A percentile compares a stretch with the other conserved stretches of the same genome.
Evolutionary conservation across 2,797 vertebrate genomes (phyloP).

Genomic region (Sylvia borin): DNA sequence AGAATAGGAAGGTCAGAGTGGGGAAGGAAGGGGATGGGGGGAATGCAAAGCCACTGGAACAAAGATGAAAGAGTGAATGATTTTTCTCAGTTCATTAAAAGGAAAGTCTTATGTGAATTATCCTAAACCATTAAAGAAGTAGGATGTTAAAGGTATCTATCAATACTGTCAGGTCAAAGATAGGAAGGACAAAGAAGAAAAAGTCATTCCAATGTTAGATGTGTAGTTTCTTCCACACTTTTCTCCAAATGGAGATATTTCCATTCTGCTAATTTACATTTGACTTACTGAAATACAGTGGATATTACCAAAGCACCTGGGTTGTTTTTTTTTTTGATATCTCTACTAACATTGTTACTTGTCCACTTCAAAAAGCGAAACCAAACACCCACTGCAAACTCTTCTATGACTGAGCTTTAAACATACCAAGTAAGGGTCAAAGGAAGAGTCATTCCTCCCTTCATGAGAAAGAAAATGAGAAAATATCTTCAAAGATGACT

Average conservation of each 20-base stretch:
- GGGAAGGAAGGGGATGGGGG: fast-evolving
- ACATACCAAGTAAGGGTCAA: not conserved
- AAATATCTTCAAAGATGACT: not conserved
- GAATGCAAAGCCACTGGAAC: not conserved
- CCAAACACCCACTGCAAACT: not conserved
- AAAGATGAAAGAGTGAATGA: not conserved
- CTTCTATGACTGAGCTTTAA: not conserved
- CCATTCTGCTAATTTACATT: not conserved
- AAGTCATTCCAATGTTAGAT: not conserved
- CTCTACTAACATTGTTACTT: not conserved
- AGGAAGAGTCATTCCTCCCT: not conserved
- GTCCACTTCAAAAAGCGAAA: not conserved
- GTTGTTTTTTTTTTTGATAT: not conserved
- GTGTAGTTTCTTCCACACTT: not conserved
- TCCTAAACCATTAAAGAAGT: not conserved
- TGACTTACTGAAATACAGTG: not conserved
- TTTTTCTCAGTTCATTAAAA: not conserved
- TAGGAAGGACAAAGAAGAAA: not conserved
- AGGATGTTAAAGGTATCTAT: not conserved
- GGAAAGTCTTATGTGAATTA: not conserved
- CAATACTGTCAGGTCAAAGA: not conserved
- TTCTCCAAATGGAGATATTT: not conserved
- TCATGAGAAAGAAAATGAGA: not conserved
- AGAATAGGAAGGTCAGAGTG: not conserved
- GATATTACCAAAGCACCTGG: not conserved